A percentile compares a stretch with the other conserved stretches of the same genome.
Evolutionary conservation across 35 echinoderm and acorn worm genomes (phyloP).

Genomic region (Lytechinus pictus): DNA sequence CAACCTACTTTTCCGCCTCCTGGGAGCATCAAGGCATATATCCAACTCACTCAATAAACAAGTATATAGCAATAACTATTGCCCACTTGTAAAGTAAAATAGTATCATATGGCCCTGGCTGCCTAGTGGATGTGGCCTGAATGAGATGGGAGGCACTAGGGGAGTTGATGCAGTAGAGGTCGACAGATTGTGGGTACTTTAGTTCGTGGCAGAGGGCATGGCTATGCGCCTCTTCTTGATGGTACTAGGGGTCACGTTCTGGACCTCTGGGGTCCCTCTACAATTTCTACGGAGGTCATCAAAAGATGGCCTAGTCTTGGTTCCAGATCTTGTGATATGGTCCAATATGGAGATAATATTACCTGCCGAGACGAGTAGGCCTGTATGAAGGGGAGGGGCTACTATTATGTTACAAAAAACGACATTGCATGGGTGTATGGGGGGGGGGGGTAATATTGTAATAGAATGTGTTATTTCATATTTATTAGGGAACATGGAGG

Average conservation of each 20-base stretch:
- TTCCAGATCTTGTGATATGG: background rate
- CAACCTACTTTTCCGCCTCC: background rate
- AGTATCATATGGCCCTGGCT: background rate
- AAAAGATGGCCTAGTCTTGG: background rate
- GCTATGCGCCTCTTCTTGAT: background rate
- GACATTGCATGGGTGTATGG: background rate
- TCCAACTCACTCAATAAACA: background rate
- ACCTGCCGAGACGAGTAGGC: no score
- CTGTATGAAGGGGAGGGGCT: no score
- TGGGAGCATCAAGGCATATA: background rate
- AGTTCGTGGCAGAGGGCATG: background rate
- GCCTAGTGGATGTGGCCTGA: background rate
- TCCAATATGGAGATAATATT: background rate
- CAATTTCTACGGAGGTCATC: background rate
- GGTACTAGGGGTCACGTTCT: background rate
- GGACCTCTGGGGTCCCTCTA: background rate
- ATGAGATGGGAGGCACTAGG: background rate
- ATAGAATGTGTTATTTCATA: no score
- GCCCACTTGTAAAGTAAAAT: background rate
- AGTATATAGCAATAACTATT: slow-evolving; percentile 11
- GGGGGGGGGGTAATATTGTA: no score
- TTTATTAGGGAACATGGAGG: no score
- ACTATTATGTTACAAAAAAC: no score
- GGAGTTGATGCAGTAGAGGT: background rate
- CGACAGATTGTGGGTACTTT: background rate